These are phyloP conservation scores for Danio kyathit DNA, from an alignment of 2,797 vertebrate species.

Conservation along the genomic window DNA sequence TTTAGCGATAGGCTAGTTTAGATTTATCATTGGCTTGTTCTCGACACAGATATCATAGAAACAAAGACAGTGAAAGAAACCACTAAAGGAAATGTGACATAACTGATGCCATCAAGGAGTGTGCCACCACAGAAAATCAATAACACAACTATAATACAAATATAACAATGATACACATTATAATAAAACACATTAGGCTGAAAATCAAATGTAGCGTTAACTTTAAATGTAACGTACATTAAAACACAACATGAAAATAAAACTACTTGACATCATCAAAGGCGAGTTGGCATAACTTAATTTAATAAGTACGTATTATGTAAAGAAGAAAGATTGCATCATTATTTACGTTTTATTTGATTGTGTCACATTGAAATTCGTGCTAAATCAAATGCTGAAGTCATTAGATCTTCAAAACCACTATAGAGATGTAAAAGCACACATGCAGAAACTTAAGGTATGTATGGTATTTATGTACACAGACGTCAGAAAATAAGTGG, in stretches of 20 bases:
- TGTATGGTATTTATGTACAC: neutral
- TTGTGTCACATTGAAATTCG: neutral
- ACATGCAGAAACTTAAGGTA: too few species aligned
- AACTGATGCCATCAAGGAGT: neutral
- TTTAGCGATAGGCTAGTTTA: neutral
- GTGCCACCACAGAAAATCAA: neutral
- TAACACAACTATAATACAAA: too few species aligned
- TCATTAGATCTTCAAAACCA: neutral
- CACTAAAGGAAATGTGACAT: neutral
- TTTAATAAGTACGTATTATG: too few species aligned
- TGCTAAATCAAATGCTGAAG: constrained; percentile 1
- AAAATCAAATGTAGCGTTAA: neutral
- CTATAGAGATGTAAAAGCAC: too few species aligned
- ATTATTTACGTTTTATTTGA: neutral
- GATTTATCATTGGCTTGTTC: neutral
- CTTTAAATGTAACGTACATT: too few species aligned
- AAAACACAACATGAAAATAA: neutral
- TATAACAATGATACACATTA: too few species aligned
- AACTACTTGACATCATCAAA: neutral
- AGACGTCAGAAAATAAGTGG: neutral
- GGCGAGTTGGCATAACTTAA: neutral
- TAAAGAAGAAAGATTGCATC: too few species aligned
- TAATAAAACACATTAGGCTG: too few species aligned
- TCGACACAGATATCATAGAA: neutral
- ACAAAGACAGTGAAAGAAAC: neutral